These are phyloP conservation scores for Mormoops blainvillei DNA, from an alignment of 2,113 vertebrate genomes.

Conservation along the genomic window DNA sequence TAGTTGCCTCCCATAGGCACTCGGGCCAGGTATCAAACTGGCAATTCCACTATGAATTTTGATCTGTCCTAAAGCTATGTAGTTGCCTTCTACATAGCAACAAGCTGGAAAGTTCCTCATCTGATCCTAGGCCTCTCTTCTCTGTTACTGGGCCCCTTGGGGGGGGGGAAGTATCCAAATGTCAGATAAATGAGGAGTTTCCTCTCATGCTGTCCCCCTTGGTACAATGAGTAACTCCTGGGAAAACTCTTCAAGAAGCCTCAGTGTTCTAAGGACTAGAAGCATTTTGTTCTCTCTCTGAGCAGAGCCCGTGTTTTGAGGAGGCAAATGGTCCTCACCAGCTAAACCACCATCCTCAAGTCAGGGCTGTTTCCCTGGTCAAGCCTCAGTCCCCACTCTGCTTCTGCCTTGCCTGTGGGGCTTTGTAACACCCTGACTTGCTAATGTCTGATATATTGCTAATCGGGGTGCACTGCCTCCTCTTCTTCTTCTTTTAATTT, in stretches of 20 bases:
- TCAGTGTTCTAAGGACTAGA: background rate
- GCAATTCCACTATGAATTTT: background rate
- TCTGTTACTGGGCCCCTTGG: background rate
- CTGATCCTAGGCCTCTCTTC: background rate
- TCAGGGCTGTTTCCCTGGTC: background rate
- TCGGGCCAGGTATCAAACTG: too few species aligned
- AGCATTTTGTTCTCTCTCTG: background rate
- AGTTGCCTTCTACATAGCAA: background rate
- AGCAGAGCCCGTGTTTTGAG: background rate
- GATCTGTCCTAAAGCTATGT: background rate
- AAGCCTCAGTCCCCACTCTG: too few species aligned
- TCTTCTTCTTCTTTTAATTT: background rate
- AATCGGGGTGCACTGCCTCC: background rate
- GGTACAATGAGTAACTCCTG: background rate
- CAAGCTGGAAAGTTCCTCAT: background rate
- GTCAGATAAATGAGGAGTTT: background rate
- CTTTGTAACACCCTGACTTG: background rate
- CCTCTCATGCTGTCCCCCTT: background rate
- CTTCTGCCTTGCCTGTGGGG: fast-evolving
- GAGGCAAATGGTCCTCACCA: background rate
- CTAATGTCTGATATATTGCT: background rate
- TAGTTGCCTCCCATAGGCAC: too few species aligned
- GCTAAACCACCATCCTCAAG: background rate
- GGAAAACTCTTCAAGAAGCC: background rate
- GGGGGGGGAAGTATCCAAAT: background rate